Evolutionary conservation across 2,113 vertebrate genomes (phyloP).

Genomic region (Cettia cetti): DNA sequence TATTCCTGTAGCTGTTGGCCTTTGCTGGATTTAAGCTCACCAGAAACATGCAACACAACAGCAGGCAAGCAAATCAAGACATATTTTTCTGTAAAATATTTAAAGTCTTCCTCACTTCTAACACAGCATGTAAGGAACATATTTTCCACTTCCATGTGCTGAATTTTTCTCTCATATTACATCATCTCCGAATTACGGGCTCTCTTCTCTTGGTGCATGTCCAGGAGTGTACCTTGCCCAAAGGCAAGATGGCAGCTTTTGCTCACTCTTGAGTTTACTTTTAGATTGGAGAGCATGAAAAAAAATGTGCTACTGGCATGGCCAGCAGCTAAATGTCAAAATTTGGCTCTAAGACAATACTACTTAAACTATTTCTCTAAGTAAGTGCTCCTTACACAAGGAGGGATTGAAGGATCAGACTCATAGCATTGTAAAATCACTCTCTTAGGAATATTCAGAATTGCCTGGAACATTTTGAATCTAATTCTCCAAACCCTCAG

Average conservation of each 20-base stretch:
- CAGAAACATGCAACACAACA: neutral
- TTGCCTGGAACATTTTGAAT: constrained; percentile 53
- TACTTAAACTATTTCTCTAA: constrained; percentile 48
- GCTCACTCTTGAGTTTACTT: neutral
- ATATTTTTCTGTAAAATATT: neutral
- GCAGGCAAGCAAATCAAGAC: neutral
- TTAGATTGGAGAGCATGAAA: neutral
- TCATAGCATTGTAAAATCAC: constrained; percentile 49
- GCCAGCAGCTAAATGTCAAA: constrained; percentile 62
- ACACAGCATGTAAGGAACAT: neutral
- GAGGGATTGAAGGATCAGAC: constrained; percentile 57
- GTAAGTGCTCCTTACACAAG: constrained; percentile 40
- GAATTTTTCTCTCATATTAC: neutral
- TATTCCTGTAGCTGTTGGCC: neutral
- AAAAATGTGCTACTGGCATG: constrained; percentile 8
- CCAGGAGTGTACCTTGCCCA: neutral
- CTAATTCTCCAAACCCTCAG: constrained; percentile 49
- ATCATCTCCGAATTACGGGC: accelerated
- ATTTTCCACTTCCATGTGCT: neutral
- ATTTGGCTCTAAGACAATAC: constrained; percentile 50
- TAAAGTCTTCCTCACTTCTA: neutral
- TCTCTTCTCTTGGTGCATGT: neutral
- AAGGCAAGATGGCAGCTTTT: neutral
- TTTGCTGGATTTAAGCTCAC: neutral
- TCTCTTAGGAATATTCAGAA: constrained; percentile 55